These are phyloP conservation scores for Mesoligia furuncula DNA, from an alignment of 2,888 invertebrate species.

Conservation along the genomic window DNA sequence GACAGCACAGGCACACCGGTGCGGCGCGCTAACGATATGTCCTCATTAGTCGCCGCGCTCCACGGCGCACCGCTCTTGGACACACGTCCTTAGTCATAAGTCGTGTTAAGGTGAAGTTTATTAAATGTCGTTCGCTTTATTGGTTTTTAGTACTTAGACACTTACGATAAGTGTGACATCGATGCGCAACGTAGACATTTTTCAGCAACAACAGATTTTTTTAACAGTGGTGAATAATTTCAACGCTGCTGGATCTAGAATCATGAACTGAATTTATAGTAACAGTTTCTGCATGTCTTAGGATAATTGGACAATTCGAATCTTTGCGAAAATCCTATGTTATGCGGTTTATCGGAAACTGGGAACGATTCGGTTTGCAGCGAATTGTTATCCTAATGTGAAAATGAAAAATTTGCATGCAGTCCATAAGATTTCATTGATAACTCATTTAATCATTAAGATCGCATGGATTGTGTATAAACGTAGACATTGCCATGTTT, in stretches of 20 bases:
- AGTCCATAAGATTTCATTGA: background rate
- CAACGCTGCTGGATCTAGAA: too few relatives aligned
- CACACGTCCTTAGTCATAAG: constrained; percentile 8
- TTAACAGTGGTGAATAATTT: background rate
- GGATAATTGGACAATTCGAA: too few relatives aligned
- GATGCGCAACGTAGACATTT: background rate
- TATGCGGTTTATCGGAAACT: background rate
- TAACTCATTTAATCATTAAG: background rate
- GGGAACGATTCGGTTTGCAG: background rate
- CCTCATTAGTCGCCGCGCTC: constrained; percentile 37
- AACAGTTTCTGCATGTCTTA: background rate
- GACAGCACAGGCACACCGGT: constrained; percentile 4
- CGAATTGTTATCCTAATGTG: background rate
- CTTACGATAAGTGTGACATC: background rate
- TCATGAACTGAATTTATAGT: too few relatives aligned
- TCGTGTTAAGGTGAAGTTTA: constrained; percentile 5
- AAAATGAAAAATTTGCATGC: background rate
- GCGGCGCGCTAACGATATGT: constrained; percentile 18
- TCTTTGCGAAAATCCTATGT: too few relatives aligned
- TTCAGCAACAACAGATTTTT: background rate
- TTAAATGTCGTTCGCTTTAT: background rate
- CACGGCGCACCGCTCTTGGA: constrained; percentile 13
- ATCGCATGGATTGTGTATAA: background rate
- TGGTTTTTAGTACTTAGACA: background rate
- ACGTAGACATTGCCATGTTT: background rate